A percentile compares a stretch with the other conserved stretches of the same genome.
Evolutionary conservation across 2,113 vertebrate species (phyloP).

Genomic region (Xiphorhynchus elegans): DNA sequence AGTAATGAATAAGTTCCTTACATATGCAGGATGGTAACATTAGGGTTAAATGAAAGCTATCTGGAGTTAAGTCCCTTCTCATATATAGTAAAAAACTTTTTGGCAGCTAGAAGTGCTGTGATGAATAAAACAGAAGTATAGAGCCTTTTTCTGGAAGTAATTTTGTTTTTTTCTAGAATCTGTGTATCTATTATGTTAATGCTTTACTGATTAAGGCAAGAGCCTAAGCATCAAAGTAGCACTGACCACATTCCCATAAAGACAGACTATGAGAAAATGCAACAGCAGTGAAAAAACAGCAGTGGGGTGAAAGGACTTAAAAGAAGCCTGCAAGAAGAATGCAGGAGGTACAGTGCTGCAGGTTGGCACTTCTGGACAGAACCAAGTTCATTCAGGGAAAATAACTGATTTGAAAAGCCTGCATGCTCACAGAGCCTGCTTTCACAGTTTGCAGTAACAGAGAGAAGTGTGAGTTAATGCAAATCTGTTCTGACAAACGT

Average conservation of each 20-base stretch:
- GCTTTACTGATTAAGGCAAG: neutral
- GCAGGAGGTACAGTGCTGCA: neutral
- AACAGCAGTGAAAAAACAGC: neutral
- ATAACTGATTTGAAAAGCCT: neutral
- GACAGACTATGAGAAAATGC: neutral
- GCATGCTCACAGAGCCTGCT: neutral
- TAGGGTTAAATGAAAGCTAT: neutral
- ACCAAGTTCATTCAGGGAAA: neutral
- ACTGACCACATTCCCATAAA: neutral
- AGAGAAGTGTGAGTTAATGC: neutral
- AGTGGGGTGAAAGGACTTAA: neutral
- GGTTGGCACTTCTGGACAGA: neutral
- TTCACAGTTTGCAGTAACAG: neutral
- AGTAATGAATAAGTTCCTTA: neutral
- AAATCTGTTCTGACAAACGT: neutral
- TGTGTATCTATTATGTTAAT: neutral
- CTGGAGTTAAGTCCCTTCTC: neutral
- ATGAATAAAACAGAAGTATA: neutral
- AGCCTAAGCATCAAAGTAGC: neutral
- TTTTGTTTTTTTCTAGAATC: neutral
- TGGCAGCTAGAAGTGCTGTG: neutral
- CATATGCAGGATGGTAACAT: accelerated
- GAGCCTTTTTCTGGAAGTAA: neutral
- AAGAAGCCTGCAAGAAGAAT: neutral
- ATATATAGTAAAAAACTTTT: neutral